Evolutionary conservation across 2,113 vertebrate species (phyloP), one percentile per base, ranked within the genome.

Genomic region (Nyctereutes procyonoides): DNA sequence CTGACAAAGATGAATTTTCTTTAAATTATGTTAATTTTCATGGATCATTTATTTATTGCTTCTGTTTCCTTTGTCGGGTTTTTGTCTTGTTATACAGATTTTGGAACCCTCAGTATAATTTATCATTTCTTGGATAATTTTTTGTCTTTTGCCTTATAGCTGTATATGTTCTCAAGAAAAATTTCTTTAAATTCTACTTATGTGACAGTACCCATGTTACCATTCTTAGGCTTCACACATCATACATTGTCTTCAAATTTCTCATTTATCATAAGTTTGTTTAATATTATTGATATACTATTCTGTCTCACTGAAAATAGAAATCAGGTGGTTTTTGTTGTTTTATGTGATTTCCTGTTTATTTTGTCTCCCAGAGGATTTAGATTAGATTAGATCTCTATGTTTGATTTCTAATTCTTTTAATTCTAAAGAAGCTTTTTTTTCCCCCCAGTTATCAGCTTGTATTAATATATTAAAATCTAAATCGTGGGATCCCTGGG

Each of bases 1-100:
- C 63, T 84, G n/a, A 90, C 30, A 56, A 26, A 84, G 79, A 28
- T 90, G 63, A 73, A 73, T 71, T 74, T 53, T 77, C n/a, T 28
- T 93, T 79, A 84, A 79, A 55, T 55, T 90, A 32, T 63, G 26
- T 65, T 95, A 48, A 26, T 90, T 71, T 95, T 93, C 3, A 67
- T 86, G 19, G 11, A 22, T 80, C 24, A 15, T 76, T 80, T 73
- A 48, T 58, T 88, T 84, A 60, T 35, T 84, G n/a, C 35, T 88
- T 88, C 28, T 97, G 17, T 43, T 62, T 87, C 69, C 17, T 51
- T 91, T 58, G 14, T 56, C 48, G 73, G 15, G 1, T 38, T 24
- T 90, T 67, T 86, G 58, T 71, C 9, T 65, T 38, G 16, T 56
- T 82, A 30, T 17, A 65, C 19, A 74, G 14, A 71, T 81, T 81